Evolutionary conservation across 1,140 invertebrate species (phyloP).

Genomic region (Ceratina australensis): DNA sequence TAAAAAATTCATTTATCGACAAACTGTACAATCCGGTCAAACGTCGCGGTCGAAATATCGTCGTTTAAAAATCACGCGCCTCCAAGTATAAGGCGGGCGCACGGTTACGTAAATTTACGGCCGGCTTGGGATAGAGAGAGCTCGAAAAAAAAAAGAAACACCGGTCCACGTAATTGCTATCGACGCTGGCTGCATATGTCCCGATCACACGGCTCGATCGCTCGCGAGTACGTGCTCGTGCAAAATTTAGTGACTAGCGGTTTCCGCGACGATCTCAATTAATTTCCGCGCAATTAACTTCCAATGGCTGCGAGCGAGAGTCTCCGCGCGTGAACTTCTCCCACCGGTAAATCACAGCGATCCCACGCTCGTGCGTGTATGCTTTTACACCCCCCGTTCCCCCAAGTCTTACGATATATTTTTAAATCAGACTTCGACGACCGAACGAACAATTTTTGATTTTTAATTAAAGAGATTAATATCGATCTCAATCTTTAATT

Average conservation of each 20-base stretch:
- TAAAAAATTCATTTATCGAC: too few relatives aligned
- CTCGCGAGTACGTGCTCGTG: constrained; percentile 43
- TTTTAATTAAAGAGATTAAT: too few relatives aligned
- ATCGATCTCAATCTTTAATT: too few relatives aligned
- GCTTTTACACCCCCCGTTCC: constrained; percentile 24
- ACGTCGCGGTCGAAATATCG: too few relatives aligned
- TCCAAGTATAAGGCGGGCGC: background rate
- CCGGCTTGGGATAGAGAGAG: too few relatives aligned
- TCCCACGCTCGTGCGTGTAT: constrained; percentile 33
- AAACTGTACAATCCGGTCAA: too few relatives aligned
- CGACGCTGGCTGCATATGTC: constrained; percentile 20
- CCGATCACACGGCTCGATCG: constrained; percentile 20
- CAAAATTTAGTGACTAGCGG: constrained; percentile 48
- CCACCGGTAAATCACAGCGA: constrained; percentile 46
- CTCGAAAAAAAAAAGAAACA: constrained; percentile 1
- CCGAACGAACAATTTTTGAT: too few relatives aligned
- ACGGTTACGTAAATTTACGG: constrained; percentile 12
- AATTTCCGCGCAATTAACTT: constrained; percentile 61
- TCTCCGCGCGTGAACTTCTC: constrained; percentile 32
- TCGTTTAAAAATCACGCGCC: background rate
- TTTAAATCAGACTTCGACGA: too few relatives aligned
- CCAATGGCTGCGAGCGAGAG: constrained; percentile 33
- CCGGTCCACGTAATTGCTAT: constrained; percentile 33
- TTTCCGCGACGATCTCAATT: constrained; percentile 55
- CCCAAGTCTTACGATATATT: background rate